Base-by-base conservation (phyloP, 2,888 invertebrate species). In the Pammene fasciana region DNA sequence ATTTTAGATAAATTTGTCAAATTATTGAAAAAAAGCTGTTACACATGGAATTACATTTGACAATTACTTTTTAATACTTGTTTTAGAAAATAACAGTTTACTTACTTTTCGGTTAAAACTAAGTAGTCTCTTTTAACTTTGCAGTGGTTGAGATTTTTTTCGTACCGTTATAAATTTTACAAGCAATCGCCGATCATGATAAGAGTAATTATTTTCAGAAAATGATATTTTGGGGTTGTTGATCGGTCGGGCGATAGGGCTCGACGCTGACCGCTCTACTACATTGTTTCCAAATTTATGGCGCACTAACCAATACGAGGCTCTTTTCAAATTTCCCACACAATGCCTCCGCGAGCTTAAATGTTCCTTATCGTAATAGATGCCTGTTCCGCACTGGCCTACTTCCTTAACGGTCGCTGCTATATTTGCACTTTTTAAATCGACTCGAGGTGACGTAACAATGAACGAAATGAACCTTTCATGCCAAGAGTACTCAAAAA, bases 211-310 rank as follows among this genome's bases (percentile, higher is more conserved):
- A 74, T 74, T 74, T 74, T 67, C 72, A 48, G 52, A 54, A 62
- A 62, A 68, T 74, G 70, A 71, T 75, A 73, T 74, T 73, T 71
- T 65, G 55, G 71, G 73, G 72, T 66, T 56, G 72, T 64, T 75
- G 78, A 78, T 77, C 73, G 76, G 75, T 45, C 73, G 34, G 54
- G 50, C 68, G 78, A 78, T 78, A 70, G 71, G 65, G 67, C 68
- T 57, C 56, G 72, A 62, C 57, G 60, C 68, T 70, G 72, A 71
- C 73, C 72, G 73, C 71, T 73, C 73, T 74, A 74, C 73, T 73
- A 75, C 72, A 76, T 77, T 78, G 74, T 78, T 76, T 73, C 71
- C 57, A 75, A 75, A 76, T 78, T 76, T 78, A 78, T 76, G 67
- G 74, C 74, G 3, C 46, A 70, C 70, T 60, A 65, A 65, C 70